These are phyloP conservation scores for Pinna nobilis DNA, from an alignment of 1,140 invertebrate species.

Conservation along the genomic window DNA sequence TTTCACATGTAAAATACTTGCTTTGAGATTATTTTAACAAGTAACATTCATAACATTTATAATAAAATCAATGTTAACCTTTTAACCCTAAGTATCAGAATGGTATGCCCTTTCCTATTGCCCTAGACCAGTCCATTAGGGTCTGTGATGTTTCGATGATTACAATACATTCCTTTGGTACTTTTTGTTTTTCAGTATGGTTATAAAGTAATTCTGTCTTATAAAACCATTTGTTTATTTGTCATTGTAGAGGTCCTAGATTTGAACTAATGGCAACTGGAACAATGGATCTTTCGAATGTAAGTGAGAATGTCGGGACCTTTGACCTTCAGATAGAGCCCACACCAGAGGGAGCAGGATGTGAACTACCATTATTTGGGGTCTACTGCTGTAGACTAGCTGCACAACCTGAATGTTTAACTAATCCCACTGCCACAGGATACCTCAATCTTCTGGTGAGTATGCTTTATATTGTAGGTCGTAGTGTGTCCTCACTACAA, in stretches of 20 bases:
- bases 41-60: too few relatives aligned
- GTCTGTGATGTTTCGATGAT: neutral
- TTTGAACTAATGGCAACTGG: conserved; percentile 83
- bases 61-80: neutral
- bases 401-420: conserved; percentile 80
- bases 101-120: neutral
- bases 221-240: too few relatives aligned
- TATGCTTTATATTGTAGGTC: too few relatives aligned
- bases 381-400: conserved; percentile 85
- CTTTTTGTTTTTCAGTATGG: neutral
- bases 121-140: too few relatives aligned
- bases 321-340: conserved; percentile 73
- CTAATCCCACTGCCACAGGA: conserved; percentile 77
- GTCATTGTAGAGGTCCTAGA: conserved; percentile 80
- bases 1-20: too few relatives aligned
- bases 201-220: too few relatives aligned
- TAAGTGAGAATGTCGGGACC: conserved; percentile 77
- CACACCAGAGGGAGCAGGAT: conserved; percentile 56
- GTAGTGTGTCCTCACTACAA: too few relatives aligned
- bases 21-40: too few relatives aligned
- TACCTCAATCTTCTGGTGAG: conserved; percentile 76
- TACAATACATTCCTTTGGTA: neutral
- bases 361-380: conserved; percentile 82
- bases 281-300: conserved; percentile 79
- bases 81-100: neutral